Percentiles rank a stretch among this genome's conserved stretches.
Evolutionary conservation across 2,888 invertebrate genomes (phyloP).

Genomic region (Perizoma affinitatum): DNA sequence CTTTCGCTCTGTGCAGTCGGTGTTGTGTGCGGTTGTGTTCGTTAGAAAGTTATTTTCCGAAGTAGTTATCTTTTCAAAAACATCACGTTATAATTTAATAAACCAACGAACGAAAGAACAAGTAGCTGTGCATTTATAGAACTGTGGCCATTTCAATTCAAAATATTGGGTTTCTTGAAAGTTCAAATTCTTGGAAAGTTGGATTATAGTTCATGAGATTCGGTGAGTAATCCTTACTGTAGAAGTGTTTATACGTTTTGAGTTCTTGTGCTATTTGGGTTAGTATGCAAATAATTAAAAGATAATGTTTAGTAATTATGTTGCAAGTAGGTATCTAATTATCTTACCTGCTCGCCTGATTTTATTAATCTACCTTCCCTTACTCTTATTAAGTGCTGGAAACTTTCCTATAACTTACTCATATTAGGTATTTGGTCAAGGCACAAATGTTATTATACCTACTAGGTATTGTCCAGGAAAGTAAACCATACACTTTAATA

Average conservation of each 20-base stretch:
- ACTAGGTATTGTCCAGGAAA: no score
- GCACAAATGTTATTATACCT: no score
- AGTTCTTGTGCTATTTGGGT: constrained; percentile 1
- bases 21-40: constrained; percentile 24
- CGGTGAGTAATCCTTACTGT: constrained; percentile 68
- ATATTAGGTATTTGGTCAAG: no score
- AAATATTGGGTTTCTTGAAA: constrained; percentile 50
- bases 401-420: background rate
- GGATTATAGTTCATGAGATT: constrained; percentile 70
- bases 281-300: constrained; percentile 1
- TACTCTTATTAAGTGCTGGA: background rate
- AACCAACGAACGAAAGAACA: constrained; percentile 30
- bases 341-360: no score
- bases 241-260: constrained; percentile 24
- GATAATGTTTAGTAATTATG: no score
- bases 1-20: constrained; percentile 13
- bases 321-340: no score
- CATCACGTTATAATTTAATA: constrained; percentile 16
- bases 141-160: constrained; percentile 53
- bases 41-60: constrained; percentile 43
- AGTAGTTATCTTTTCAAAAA: constrained; percentile 27
- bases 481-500: no score
- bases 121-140: constrained; percentile 60
- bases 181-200: constrained; percentile 73
- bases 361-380: background rate